Evolutionary conservation across 2,113 vertebrate species (phyloP), one percentile per base, ranked within the genome.

Genomic region (Aegithalos caudatus): DNA sequence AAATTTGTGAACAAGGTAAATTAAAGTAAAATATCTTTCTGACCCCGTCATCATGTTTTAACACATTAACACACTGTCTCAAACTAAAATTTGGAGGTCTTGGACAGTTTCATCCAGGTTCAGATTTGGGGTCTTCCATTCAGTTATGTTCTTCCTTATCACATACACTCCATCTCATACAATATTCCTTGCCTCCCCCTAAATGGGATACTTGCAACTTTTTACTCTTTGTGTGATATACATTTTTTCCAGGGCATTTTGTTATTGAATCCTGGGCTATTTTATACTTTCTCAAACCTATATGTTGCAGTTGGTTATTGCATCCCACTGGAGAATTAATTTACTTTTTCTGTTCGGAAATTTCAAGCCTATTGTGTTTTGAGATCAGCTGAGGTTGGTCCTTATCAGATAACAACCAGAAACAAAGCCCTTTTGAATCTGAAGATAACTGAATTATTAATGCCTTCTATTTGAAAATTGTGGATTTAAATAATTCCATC

Each of bases 1-100:
- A 97, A 94, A 98, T 99, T 92, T 99, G 99, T 98, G 99, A 99
- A 96, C 99, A 98, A 99, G 99, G 99, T 99, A 98, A 96, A 97
- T 29, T 61, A 37, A 87, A 89, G 3, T n/a, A 48, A 77, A 85
- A 37, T 4, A 7, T 47, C 20, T 74, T 80, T 74, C 51, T 62
- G n/a, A 35, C 6, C 7, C 56, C 25, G 57, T 77, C 40, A 5
- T 14, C 1, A 0, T 29, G 10, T n/a, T 84, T 84, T 50, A n/a
- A n/a, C n/a, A n/a, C n/a, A n/a, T 54, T 64, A 42, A 47, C 2
- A n/a, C 20, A 4, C 50, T 44, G 47, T 48, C 38, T 72, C 31
- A 60, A 45, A 21, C 10, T 66, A 24, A 62, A 51, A 19, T 23
- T 50, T 61, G 37, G 24, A 86, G 6, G 3, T 29, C 21, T 77